These are phyloP conservation scores for Chondrilla cf. caribensis DNA, from an alignment of 37 sponge, comb jelly and placozoan species.

Conservation along the genomic window DNA sequence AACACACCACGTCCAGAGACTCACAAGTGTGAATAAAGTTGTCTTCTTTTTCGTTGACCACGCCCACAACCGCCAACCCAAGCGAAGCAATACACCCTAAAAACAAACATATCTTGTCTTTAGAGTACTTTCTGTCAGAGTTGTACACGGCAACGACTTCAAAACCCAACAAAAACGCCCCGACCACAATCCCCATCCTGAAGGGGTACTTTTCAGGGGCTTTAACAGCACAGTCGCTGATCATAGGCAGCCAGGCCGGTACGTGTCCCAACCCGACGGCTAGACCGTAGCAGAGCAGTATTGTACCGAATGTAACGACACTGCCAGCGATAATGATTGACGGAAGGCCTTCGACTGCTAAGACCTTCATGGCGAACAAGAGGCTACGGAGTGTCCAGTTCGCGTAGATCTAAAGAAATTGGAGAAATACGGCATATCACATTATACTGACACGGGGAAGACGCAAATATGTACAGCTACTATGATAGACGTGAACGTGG, in stretches of 20 bases:
- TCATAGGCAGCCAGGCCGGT: conserved; percentile 82
- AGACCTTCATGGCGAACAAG: conserved; percentile 10
- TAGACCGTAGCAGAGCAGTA: conserved; percentile 70
- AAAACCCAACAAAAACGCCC: conserved; percentile 33
- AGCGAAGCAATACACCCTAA: neutral
- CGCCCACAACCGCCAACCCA: conserved; percentile 16
- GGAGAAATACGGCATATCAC: no score
- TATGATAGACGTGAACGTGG: no score
- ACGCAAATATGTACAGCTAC: no score
- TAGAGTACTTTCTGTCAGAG: conserved; percentile 15
- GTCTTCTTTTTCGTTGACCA: conserved; percentile 64
- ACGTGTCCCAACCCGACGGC: conserved; percentile 72
- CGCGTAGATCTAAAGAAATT: no score
- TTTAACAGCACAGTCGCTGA: conserved; percentile 79
- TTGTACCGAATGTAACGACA: conserved; percentile 27
- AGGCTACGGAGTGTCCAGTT: no score
- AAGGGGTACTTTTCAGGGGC: conserved; percentile 79
- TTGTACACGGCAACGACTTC: conserved; percentile 33
- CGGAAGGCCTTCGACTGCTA: neutral
- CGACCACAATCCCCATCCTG: conserved; percentile 60
- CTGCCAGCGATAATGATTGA: neutral
- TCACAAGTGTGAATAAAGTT: conserved; percentile 2
- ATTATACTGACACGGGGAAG: no score
- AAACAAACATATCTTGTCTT: conserved; percentile 5
- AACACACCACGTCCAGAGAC: no score